phyloP scores from a whole-genome alignment of 2,888 invertebrate species.

The Drosophila monieri region DNA sequence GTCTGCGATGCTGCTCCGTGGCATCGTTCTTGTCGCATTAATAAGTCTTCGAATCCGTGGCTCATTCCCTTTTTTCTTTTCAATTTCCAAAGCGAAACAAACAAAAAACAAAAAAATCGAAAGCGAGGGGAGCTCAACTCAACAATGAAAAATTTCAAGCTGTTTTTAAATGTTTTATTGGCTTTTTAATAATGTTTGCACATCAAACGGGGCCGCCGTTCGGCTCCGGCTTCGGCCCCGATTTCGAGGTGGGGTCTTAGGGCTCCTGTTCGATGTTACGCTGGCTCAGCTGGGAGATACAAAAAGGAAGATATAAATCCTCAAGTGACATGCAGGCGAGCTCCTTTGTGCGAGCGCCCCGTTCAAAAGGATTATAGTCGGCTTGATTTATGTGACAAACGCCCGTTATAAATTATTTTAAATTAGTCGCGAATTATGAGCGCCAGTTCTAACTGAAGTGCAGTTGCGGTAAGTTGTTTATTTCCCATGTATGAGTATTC shows the following conservation, averaged over 20 bases:
- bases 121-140: slow-evolving; percentile 38
- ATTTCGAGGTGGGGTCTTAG: slow-evolving; percentile 8
- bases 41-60: slow-evolving; percentile 62
- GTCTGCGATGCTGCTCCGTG: slow-evolving; percentile 60
- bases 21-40: slow-evolving; percentile 69
- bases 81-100: slow-evolving; percentile 67
- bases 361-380: slow-evolving; percentile 68
- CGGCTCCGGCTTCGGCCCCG: slow-evolving; percentile 13
- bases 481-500: background rate
- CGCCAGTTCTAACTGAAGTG: slow-evolving; percentile 50
- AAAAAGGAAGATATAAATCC: slow-evolving; percentile 78
- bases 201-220: slow-evolving; percentile 69
- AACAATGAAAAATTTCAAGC: slow-evolving; percentile 81
- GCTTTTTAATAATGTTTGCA: slow-evolving; percentile 79
- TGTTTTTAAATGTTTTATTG: slow-evolving; percentile 79
- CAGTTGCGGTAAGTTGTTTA: slow-evolving; percentile 10
- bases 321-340: slow-evolving; percentile 75
- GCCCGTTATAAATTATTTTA: slow-evolving; percentile 59
- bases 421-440: slow-evolving; percentile 60
- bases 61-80: slow-evolving; percentile 46
- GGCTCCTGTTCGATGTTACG: slow-evolving; percentile 71
- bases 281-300: slow-evolving; percentile 59
- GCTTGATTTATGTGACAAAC: slow-evolving; percentile 67
- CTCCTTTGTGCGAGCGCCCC: slow-evolving; percentile 49
- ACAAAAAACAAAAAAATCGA: slow-evolving; percentile 11